phyloP scores from a whole-genome alignment of 2,888 invertebrate genomes.

The Hofmannophila pseudospretella region DNA sequence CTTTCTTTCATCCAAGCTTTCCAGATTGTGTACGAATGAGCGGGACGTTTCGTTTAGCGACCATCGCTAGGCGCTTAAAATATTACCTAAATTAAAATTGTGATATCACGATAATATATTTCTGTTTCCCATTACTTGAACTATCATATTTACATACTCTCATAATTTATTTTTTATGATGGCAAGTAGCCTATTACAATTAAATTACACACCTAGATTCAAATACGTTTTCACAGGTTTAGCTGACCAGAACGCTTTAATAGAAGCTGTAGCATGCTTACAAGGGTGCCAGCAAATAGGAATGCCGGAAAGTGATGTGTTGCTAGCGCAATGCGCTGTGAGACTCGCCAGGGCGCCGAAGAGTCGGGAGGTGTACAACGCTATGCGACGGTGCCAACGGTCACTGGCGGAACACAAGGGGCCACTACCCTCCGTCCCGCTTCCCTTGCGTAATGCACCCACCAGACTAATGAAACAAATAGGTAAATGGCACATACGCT shows the following conservation, averaged over 20 bases:
- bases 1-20: too few species aligned
- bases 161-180: too few species aligned
- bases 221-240: slow-evolving; percentile 77
- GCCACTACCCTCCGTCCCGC: slow-evolving; percentile 84
- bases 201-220: too few species aligned
- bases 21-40: too few species aligned
- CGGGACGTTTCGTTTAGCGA: too few species aligned
- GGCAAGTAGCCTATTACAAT: too few species aligned
- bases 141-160: too few species aligned
- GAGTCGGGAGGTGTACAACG: slow-evolving; percentile 80
- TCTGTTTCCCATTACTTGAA: too few species aligned
- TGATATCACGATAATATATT: too few species aligned
- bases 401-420: slow-evolving; percentile 80
- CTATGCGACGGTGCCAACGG: slow-evolving; percentile 79
- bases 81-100: too few species aligned
- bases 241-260: slow-evolving; percentile 81
- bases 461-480: slow-evolving; percentile 86
- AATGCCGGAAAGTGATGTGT: slow-evolving; percentile 88
- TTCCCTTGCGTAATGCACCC: slow-evolving; percentile 89
- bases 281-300: slow-evolving; percentile 89
- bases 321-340: slow-evolving; percentile 86
- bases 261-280: slow-evolving; percentile 84
- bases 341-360: slow-evolving; percentile 88
- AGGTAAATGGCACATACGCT: too few species aligned
- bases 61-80: too few species aligned